Evolutionary conservation across 2,113 vertebrate genomes (phyloP).

Genomic region (Eleginops maclovinus): DNA sequence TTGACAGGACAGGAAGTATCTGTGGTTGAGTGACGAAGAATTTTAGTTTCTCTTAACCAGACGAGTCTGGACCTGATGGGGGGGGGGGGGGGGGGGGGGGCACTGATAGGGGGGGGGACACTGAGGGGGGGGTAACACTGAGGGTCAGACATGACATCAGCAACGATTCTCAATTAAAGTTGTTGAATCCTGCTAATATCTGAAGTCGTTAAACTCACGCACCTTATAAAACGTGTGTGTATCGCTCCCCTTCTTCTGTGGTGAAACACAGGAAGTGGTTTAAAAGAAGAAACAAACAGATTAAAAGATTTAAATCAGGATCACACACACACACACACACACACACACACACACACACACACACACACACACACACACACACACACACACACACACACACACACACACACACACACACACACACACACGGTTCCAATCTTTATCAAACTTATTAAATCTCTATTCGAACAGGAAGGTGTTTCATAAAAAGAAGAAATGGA

Average conservation of each 20-base stretch:
- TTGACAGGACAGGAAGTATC: constrained; percentile 73
- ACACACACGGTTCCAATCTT: no score
- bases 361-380: not conserved
- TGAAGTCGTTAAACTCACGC: no score
- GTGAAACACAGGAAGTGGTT: not conserved
- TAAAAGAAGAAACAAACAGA: constrained; percentile 44
- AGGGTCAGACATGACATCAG: not conserved
- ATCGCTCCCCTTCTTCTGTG: constrained; percentile 2
- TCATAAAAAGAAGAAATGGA: no score
- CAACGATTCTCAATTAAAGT: not conserved
- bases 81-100: no score
- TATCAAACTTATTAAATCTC: no score
- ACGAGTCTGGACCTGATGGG: constrained; percentile 60
- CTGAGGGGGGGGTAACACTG: no score
- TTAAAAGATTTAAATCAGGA: constrained; percentile 50
- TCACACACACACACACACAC: constrained; percentile 28
- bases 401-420: not conserved
- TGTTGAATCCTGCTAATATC: no score
- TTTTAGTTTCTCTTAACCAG: constrained; percentile 73
- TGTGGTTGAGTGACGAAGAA: constrained; percentile 72
- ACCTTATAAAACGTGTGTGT: no score
- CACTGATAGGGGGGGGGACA: no score
- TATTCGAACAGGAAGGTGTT: not conserved
- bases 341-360: constrained; percentile 6
- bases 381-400: not conserved